Conservation (phyloP, 2,888 invertebrate genomes). For the Pantelozetes paolii region DNA sequence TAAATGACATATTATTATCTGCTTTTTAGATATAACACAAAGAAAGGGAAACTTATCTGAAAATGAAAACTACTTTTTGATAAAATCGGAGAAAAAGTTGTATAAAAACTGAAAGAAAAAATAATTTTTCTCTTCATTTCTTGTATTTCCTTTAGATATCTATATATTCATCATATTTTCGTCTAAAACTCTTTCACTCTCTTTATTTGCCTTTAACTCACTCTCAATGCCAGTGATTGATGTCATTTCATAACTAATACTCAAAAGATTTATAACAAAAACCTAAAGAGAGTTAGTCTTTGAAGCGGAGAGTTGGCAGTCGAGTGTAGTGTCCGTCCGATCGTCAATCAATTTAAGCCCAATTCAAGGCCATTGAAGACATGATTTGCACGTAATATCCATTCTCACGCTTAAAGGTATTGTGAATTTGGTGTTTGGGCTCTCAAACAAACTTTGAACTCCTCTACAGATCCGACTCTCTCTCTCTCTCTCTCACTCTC, state of each 20-base stretch:
- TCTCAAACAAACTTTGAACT: background rate
- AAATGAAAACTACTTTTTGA: background rate
- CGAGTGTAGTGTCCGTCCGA: slow-evolving; percentile 25
- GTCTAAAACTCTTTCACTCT: background rate
- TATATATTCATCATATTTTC: slow-evolving; percentile 18
- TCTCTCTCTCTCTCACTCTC: background rate
- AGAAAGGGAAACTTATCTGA: background rate
- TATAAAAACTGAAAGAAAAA: background rate
- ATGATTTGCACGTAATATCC: slow-evolving; percentile 33
- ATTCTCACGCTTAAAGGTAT: slow-evolving; percentile 31
- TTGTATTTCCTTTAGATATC: background rate
- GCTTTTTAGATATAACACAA: too few relatives aligned
- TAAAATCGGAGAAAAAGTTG: background rate
- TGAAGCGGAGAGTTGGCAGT: background rate
- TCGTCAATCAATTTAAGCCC: slow-evolving; percentile 38
- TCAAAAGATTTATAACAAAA: slow-evolving; percentile 33
- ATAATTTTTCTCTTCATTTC: background rate
- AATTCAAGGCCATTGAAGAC: slow-evolving; percentile 30
- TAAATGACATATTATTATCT: slow-evolving; percentile 2
- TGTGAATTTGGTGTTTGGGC: background rate
- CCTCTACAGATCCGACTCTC: background rate
- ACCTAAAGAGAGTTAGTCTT: background rate
- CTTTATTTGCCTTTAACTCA: background rate
- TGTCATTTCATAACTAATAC: slow-evolving; percentile 30
- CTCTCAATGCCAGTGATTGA: slow-evolving; percentile 9